A percentile compares a stretch with the other conserved stretches of the same genome.
Conservation (phyloP, 2,113 vertebrate species). For the Malaclemys terrapin region DNA sequence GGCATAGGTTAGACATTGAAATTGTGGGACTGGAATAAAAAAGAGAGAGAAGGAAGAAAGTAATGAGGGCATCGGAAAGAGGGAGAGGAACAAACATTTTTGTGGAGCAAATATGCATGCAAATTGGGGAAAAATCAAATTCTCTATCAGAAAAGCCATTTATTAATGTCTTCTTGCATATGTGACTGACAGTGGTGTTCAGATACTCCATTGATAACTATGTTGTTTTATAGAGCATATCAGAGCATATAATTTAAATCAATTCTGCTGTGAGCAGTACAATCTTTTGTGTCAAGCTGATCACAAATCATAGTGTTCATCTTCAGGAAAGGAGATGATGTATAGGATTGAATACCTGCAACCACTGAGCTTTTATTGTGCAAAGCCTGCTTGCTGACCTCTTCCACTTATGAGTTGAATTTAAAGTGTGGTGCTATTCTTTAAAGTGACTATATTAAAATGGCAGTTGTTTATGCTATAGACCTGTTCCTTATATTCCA, state of each 20-base stretch:
- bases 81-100: background rate
- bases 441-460: conserved; percentile 63
- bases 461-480: background rate
- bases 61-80: background rate
- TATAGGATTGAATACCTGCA: conserved; percentile 83
- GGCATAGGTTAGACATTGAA: background rate
- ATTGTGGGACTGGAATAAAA: background rate
- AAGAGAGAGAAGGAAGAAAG: background rate
- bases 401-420: conserved; percentile 51
- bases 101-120: background rate
- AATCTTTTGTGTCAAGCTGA: conserved; percentile 89
- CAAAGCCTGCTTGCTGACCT: conserved; percentile 63
- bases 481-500: background rate
- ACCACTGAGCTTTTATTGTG: conserved; percentile 81
- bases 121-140: background rate
- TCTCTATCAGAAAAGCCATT: background rate
- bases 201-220: conserved; percentile 1
- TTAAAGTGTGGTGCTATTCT: conserved; percentile 48
- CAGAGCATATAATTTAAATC: conserved; percentile 85
- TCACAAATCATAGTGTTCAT: conserved; percentile 84
- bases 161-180: background rate
- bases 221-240: conserved; percentile 80
- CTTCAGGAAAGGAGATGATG: conserved; percentile 82
- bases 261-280: conserved; percentile 86
- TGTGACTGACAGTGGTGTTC: background rate